A percentile compares a stretch with the other conserved stretches of the same genome.
Conservation (phyloP, 37 sponge, comb jelly and placozoan genomes). For the Beroe ovata region DNA sequence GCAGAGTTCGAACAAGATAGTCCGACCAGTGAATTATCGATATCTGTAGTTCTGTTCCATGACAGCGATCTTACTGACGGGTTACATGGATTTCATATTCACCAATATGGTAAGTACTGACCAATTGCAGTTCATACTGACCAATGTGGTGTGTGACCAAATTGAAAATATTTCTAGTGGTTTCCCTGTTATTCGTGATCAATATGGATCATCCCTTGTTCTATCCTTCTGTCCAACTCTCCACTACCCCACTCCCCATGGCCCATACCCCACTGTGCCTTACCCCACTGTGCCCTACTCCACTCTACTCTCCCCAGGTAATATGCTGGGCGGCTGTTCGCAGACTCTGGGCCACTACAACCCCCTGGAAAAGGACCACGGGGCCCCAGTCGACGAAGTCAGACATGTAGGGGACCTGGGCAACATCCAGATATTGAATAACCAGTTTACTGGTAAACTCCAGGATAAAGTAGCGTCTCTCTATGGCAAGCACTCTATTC, state of each 20-base stretch:
- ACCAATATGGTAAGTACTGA: neutral
- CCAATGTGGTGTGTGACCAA: too few relatives aligned
- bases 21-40: neutral
- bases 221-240: neutral
- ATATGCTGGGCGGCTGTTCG: slow-evolving; percentile 23
- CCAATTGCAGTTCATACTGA: too few relatives aligned
- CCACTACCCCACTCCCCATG: neutral
- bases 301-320: slow-evolving; percentile 21
- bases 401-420: slow-evolving; percentile 41
- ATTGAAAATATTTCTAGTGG: neutral
- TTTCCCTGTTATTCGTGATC: neutral
- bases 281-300: too few relatives aligned
- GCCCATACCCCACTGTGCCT: too few relatives aligned
- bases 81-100: slow-evolving; percentile 50
- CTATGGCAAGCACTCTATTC: slow-evolving; percentile 23
- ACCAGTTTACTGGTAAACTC: neutral
- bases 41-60: neutral
- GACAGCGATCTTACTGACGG: neutral
- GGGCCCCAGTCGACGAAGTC: neutral
- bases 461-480: slow-evolving; percentile 8
- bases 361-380: slow-evolving; percentile 20
- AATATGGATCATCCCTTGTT: neutral
- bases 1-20: slow-evolving; percentile 7
- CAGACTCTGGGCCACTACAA: slow-evolving; percentile 52
- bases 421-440: slow-evolving; percentile 12